Percentiles rank a stretch among this genome's conserved stretches.
These are phyloP conservation scores for Poeciliopsis presidionis DNA, from an alignment of 2,797 vertebrate genomes.

Conservation along the genomic window DNA sequence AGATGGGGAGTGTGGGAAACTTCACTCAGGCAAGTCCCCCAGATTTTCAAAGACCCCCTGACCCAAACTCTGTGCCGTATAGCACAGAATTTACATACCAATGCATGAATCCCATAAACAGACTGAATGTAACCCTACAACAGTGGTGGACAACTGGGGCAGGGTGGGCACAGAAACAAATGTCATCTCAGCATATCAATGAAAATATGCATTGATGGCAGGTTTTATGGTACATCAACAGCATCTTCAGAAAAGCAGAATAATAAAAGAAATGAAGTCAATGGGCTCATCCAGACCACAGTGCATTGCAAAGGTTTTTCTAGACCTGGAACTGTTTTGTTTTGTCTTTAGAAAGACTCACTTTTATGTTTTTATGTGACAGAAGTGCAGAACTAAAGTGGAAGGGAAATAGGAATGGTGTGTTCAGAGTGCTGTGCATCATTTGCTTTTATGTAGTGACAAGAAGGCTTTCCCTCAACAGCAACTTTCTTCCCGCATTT, in stretches of 20 bases:
- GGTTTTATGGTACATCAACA: not conserved
- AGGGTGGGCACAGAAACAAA: constrained; percentile 10
- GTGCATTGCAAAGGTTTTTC: not conserved
- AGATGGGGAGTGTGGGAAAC: constrained; percentile 76
- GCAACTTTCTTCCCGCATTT: not conserved
- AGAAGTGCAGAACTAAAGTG: not conserved
- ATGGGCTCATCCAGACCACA: not conserved
- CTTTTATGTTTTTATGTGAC: not conserved
- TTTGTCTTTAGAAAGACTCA: not conserved
- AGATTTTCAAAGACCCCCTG: constrained; percentile 64
- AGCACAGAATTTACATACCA: constrained; percentile 79
- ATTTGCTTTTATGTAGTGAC: not conserved
- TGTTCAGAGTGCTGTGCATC: not conserved
- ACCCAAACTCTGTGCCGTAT: constrained; percentile 52
- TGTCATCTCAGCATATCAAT: constrained; percentile 13
- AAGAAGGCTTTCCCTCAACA: not conserved
- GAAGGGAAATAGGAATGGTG: not conserved
- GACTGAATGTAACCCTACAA: constrained; percentile 46
- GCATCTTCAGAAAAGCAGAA: not conserved
- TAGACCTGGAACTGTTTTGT: not conserved
- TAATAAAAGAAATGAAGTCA: not conserved
- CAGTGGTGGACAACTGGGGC: constrained; percentile 11
- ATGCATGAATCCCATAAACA: constrained; percentile 63
- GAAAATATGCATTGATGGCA: not conserved
- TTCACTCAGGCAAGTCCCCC: constrained; percentile 56